Evolutionary conservation across 2,888 invertebrate genomes (phyloP).

Genomic region (Drosophila planitibia): DNA sequence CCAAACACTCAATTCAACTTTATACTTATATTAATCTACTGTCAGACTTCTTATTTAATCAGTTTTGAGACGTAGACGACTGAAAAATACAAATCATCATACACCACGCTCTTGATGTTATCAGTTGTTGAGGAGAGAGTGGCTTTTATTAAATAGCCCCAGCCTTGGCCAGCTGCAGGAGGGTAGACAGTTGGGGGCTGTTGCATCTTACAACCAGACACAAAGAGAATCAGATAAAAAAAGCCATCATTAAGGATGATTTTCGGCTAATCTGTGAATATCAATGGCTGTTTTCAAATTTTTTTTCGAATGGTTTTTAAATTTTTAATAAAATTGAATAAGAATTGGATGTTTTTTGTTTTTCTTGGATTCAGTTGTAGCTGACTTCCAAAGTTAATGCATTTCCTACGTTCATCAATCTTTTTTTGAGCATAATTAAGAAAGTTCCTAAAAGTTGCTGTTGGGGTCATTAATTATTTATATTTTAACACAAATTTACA

Average conservation of each 20-base stretch:
- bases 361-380: no score
- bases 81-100: background rate
- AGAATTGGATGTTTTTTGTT: no score
- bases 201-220: background rate
- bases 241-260: no score
- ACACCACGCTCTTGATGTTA: no score
- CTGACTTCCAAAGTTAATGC: no score
- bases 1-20: background rate
- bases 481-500: background rate
- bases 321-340: no score
- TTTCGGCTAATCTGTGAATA: no score
- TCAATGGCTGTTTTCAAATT: no score
- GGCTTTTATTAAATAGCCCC: background rate
- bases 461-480: background rate
- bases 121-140: no score
- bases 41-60: background rate
- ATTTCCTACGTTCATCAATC: no score
- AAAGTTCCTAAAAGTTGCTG: background rate
- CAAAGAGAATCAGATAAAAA: background rate
- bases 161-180: background rate
- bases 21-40: background rate
- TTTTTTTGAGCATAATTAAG: background rate
- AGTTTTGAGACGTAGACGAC: background rate
- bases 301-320: no score
- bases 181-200: no score